Evolutionary conservation across 2,888 invertebrate species (phyloP), one percentile per base, ranked within the genome.

Genomic region (Apamea crenata): DNA sequence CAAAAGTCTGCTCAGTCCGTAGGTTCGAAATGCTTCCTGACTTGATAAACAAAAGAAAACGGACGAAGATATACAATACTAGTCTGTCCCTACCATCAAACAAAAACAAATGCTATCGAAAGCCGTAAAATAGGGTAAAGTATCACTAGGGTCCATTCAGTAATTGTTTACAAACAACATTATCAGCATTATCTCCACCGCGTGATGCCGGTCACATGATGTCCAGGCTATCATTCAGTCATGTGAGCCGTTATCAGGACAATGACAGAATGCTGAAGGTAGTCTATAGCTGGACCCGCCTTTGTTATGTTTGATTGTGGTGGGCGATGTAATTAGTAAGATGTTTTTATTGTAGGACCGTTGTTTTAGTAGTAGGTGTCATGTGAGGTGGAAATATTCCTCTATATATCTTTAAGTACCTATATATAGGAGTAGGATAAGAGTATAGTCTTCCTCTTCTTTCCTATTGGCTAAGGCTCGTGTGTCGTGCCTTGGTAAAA

Each of bases 161-260:
- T 75, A 67, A 69, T 88, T 85, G 88, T 85, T 90, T 91, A 88
- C 87, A 87, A 89, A 89, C 77, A 85, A 74, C 80, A 68, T 86
- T 92, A 94, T 93, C 91, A 81, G 68, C 78, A 77, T 89, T 92
- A 94, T 93, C 91, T 80, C 16, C 74, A 74, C 82, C 93, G 91
- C 92, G 93, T 95, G 94, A 94, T 91, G 79, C 66, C 53, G 74
- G 91, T 95, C 95, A 94, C 93, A 94, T 94, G 94, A 93, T 93
- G 94, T 91, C 92, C 94, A 90, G 85, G 85, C 90, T 92, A 92
- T 92, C 93, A 85, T 87, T 83, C 86, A 82, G 93, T 95, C 95
- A 95, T 93, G 93, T 95, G 95, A 95, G 90, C 83, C 68, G 88
- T 91, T 94, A 94, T 94, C 93, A 89, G 87, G 82, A 78, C 82